These are phyloP conservation scores for Anolis apletophallus DNA, from an alignment of 2,797 vertebrate species.

Conservation along the genomic window DNA sequence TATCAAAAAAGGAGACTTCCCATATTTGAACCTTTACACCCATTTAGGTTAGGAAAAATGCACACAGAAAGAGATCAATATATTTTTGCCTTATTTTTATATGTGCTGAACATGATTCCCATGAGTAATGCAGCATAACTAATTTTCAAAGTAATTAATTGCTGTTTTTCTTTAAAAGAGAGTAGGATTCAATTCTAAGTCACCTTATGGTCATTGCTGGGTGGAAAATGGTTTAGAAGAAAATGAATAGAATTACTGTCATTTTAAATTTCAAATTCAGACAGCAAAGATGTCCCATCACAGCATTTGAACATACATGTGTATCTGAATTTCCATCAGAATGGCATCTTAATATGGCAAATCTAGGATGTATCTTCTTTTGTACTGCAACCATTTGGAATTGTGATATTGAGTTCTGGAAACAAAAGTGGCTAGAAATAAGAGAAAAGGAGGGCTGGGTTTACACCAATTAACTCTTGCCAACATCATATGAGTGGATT, in stretches of 20 bases:
- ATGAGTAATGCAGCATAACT: background rate
- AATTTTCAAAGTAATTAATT: background rate
- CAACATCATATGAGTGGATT: background rate
- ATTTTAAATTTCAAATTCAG: constrained; percentile 32
- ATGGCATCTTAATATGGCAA: constrained; percentile 36
- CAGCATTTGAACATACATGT: constrained; percentile 14
- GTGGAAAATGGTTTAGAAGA: background rate
- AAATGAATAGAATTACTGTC: constrained; percentile 28
- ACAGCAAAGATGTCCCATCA: constrained; percentile 16
- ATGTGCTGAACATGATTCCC: constrained; percentile 20
- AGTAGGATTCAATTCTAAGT: background rate
- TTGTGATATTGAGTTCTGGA: constrained; percentile 24
- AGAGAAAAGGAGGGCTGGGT: background rate
- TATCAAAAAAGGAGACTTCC: constrained; percentile 1
- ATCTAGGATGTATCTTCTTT: constrained; percentile 46
- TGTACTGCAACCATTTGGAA: constrained; percentile 47
- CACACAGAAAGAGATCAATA: constrained; percentile 1
- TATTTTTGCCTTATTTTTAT: constrained; percentile 23
- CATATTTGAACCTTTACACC: constrained; percentile 6
- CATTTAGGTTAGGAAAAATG: constrained; percentile 1
- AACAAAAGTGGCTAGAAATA: background rate
- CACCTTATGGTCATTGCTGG: background rate
- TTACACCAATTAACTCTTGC: background rate
- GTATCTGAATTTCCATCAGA: constrained; percentile 13
- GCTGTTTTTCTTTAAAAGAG: background rate